These are phyloP conservation scores for Sebastes fasciatus DNA, from an alignment of 2,113 vertebrate genomes.

Conservation along the genomic window DNA sequence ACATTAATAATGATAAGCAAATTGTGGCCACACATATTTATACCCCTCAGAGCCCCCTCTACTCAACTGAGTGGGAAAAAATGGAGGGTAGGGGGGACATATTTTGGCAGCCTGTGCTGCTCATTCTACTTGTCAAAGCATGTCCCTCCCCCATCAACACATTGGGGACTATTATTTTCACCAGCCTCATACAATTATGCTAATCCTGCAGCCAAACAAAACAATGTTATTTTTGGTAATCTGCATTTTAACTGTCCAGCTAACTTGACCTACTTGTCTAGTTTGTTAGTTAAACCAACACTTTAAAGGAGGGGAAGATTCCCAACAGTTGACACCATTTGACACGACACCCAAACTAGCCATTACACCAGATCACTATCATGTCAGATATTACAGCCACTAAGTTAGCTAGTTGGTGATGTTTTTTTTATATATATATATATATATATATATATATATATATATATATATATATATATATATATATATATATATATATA, in stretches of 20 bases:
- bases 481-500: no score
- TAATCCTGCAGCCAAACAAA: not conserved
- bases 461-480: no score
- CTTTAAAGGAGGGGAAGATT: not conserved
- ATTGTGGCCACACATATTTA: not conserved
- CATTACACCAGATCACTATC: not conserved
- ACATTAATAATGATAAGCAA: not conserved
- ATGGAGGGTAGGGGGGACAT: not conserved
- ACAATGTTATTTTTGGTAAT: not conserved
- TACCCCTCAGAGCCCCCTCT: not conserved
- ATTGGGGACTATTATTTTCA: slow-evolving; percentile 4
- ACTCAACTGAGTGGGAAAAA: not conserved
- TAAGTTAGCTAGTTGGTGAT: not conserved
- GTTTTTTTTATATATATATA: no score
- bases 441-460: no score
- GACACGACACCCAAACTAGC: not conserved
- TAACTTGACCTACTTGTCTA: not conserved
- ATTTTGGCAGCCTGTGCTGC: slow-evolving; percentile 18
- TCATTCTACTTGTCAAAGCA: slow-evolving; percentile 1
- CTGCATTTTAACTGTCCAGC: not conserved
- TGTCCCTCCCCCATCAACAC: slow-evolving; percentile 15
- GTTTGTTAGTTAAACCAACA: no score
- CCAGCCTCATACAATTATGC: not conserved
- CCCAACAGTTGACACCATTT: not conserved
- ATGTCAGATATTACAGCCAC: not conserved